phyloP scores from a whole-genome alignment of 2,888 invertebrate species.

The Hypercompe scribonia region DNA sequence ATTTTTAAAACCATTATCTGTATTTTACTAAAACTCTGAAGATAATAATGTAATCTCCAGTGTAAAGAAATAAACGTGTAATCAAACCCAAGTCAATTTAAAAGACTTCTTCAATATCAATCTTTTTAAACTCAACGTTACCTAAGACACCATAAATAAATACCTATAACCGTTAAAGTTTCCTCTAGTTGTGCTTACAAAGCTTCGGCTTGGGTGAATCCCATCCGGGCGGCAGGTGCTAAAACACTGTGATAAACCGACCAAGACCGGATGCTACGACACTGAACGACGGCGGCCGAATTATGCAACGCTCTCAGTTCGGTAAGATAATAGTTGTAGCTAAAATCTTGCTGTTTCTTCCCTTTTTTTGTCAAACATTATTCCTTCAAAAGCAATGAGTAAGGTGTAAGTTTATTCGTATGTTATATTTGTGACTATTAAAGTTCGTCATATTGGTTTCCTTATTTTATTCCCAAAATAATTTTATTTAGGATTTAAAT shows the following conservation, averaged over 20 bases:
- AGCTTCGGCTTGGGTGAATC: slow-evolving; percentile 41
- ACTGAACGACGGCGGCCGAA: slow-evolving; percentile 32
- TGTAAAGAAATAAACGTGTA: not conserved
- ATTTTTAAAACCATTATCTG: no score
- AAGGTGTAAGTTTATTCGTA: not conserved
- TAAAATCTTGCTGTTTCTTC: not conserved
- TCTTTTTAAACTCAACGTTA: slow-evolving; percentile 34
- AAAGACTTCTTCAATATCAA: not conserved
- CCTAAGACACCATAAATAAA: slow-evolving; percentile 42
- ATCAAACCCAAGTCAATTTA: not conserved
- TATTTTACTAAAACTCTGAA: no score
- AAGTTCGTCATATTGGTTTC: no score
- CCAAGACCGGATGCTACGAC: slow-evolving; percentile 45
- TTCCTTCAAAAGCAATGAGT: not conserved
- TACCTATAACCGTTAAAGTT: slow-evolving; percentile 50
- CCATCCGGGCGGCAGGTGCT: slow-evolving; percentile 65
- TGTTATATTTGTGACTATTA: no score
- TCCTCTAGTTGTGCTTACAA: slow-evolving; percentile 48
- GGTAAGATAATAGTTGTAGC: slow-evolving; percentile 6
- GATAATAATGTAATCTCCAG: no score
- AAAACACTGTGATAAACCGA: slow-evolving; percentile 64
- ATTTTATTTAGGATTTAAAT: no score
- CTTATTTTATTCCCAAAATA: no score
- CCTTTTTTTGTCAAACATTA: not conserved
- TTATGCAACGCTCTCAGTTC: slow-evolving; percentile 34